These are phyloP conservation scores for Lepus americanus DNA, from an alignment of 2,113 vertebrate species.

Conservation along the genomic window DNA sequence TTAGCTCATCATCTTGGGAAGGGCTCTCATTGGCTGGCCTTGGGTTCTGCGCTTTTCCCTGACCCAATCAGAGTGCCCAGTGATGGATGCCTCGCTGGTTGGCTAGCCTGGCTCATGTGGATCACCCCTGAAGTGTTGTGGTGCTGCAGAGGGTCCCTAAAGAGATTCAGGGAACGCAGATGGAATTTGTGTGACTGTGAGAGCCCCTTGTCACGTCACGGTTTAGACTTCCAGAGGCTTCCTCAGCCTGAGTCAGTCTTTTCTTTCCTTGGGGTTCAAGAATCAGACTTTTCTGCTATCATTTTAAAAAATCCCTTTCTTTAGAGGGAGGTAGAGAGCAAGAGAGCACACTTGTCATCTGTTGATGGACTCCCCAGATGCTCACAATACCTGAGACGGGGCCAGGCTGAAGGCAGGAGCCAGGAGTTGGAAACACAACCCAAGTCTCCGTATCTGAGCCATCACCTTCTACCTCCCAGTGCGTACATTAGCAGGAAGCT, in stretches of 20 bases:
- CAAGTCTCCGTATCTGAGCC: no score
- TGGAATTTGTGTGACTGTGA: neutral
- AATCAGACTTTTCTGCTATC: neutral
- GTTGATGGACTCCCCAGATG: no score
- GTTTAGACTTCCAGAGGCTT: neutral
- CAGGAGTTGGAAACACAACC: no score
- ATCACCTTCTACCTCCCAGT: no score
- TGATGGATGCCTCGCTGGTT: neutral
- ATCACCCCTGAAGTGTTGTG: neutral
- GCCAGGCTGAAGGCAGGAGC: no score
- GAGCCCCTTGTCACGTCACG: neutral
- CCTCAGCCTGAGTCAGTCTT: neutral
- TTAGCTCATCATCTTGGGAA: neutral
- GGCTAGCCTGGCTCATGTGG: neutral
- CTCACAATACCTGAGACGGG: no score
- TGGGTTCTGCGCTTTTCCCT: neutral
- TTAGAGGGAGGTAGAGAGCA: no score
- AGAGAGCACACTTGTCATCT: no score
- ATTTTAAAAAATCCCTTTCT: neutral
- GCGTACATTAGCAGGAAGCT: no score
- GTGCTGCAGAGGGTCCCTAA: neutral
- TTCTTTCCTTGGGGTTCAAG: neutral
- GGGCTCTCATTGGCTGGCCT: neutral
- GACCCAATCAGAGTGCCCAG: neutral
- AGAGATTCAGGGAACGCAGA: neutral